Evolutionary conservation across 2,113 vertebrate species (phyloP).

Genomic region (Mystacornis crossleyi): DNA sequence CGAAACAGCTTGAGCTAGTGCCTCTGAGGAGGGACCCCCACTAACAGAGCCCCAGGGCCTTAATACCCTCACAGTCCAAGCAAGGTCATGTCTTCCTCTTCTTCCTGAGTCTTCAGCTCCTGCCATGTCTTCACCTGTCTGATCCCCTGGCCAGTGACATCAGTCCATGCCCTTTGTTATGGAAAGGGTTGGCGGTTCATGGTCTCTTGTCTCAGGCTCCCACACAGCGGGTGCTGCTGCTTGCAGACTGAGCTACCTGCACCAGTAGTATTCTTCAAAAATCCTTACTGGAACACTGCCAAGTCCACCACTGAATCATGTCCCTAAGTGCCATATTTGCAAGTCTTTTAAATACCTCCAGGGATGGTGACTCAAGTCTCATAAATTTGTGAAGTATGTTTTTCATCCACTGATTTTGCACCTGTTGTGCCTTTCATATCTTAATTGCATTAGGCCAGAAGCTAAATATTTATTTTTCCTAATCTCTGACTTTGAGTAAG

Average conservation of each 20-base stretch:
- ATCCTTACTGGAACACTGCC: not conserved
- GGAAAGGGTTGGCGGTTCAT: not conserved
- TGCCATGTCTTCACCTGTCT: not conserved
- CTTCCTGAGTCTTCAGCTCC: not conserved
- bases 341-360: not conserved
- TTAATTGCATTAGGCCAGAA: not conserved
- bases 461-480: not conserved
- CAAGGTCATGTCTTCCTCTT: not conserved
- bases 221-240: not conserved
- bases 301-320: not conserved
- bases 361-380: not conserved
- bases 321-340: not conserved
- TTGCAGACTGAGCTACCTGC: not conserved
- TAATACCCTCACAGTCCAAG: not conserved
- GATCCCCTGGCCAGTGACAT: not conserved
- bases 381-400: not conserved
- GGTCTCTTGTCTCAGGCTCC: not conserved
- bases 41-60: not conserved
- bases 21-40: rapidly evolving
- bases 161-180: rapidly evolving
- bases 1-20: rapidly evolving
- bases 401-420: not conserved
- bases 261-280: not conserved
- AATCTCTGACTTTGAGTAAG: not conserved
- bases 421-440: not conserved